Conservation (phyloP, 2,113 vertebrate species). For the Scophthalmus maximus region DNA sequence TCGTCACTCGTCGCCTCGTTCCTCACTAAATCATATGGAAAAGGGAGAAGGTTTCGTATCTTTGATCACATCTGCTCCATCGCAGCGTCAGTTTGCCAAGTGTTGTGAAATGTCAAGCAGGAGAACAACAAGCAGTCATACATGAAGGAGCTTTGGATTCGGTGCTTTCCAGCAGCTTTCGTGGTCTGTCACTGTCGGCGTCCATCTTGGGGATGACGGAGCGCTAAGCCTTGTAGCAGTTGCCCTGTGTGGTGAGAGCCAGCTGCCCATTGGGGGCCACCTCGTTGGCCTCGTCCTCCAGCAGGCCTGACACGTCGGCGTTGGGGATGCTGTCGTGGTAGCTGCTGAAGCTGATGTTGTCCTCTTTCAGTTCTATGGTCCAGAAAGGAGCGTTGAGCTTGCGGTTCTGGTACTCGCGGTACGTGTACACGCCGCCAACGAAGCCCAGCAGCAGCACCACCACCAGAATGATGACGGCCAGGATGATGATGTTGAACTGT, state of each 20-base stretch:
- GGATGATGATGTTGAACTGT: slow-evolving; percentile 96
- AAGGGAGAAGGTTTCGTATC: slow-evolving; percentile 25
- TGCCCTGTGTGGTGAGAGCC: slow-evolving; percentile 89
- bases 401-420: slow-evolving; percentile 96
- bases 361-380: slow-evolving; percentile 99
- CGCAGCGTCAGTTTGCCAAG: slow-evolving; percentile 18
- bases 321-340: slow-evolving; percentile 99
- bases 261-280: slow-evolving; percentile 94
- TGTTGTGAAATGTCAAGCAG: slow-evolving; percentile 39
- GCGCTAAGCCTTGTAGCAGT: slow-evolving; percentile 87
- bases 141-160: slow-evolving; percentile 69
- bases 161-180: slow-evolving; percentile 75
- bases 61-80: slow-evolving; percentile 34
- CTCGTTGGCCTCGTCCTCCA: slow-evolving; percentile 94
- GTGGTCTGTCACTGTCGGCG: slow-evolving; percentile 32
- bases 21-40: slow-evolving; percentile 36
- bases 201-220: slow-evolving; percentile 13
- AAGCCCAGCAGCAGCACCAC: slow-evolving; percentile 95
- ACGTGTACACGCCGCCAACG: slow-evolving; percentile 95
- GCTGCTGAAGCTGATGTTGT: slow-evolving; percentile 99
- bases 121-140: slow-evolving; percentile 39
- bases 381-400: slow-evolving; percentile 99
- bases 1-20: slow-evolving; percentile 18
- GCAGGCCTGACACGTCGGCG: slow-evolving; percentile 91
- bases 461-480: slow-evolving; percentile 95